These are phyloP conservation scores for Lysiphlebus fabarum DNA, from an alignment of 1,140 invertebrate species.

Conservation along the genomic window DNA sequence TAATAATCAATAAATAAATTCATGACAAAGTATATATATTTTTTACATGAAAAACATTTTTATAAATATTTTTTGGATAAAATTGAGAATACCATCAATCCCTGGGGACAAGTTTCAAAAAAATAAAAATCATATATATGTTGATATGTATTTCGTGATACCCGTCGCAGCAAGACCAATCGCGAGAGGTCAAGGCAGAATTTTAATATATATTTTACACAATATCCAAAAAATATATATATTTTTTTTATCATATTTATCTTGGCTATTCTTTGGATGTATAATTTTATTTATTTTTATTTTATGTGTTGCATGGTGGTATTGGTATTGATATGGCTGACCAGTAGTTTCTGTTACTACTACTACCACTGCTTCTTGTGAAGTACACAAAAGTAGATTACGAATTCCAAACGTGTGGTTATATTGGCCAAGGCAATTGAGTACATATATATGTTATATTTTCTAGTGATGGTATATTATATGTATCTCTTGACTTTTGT, in stretches of 20 bases:
- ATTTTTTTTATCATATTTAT: background rate
- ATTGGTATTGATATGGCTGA: too few relatives aligned
- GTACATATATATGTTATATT: slow-evolving; percentile 10
- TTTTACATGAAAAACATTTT: too few relatives aligned
- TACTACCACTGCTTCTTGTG: background rate
- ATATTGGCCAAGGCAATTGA: background rate
- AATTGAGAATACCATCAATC: too few relatives aligned
- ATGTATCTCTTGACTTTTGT: slow-evolving; percentile 7
- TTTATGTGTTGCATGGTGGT: too few relatives aligned
- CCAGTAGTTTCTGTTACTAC: too few relatives aligned
- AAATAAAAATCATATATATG: slow-evolving; percentile 29
- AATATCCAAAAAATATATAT: slow-evolving; percentile 17
- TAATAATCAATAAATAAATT: too few relatives aligned
- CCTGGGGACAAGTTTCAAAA: slow-evolving; percentile 42
- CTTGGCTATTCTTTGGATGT: too few relatives aligned
- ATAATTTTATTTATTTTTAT: too few relatives aligned
- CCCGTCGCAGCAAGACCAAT: slow-evolving; percentile 45
- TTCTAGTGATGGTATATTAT: background rate
- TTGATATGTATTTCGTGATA: slow-evolving; percentile 55
- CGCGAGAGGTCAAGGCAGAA: slow-evolving; percentile 54
- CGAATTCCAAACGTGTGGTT: slow-evolving; percentile 17
- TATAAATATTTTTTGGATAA: too few relatives aligned
- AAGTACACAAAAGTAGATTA: slow-evolving; percentile 12
- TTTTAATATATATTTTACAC: slow-evolving; percentile 56
- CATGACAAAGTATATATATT: too few relatives aligned